These are phyloP conservation scores for Manis pentadactyla DNA, from an alignment of 2,797 vertebrate genomes.

Conservation along the genomic window DNA sequence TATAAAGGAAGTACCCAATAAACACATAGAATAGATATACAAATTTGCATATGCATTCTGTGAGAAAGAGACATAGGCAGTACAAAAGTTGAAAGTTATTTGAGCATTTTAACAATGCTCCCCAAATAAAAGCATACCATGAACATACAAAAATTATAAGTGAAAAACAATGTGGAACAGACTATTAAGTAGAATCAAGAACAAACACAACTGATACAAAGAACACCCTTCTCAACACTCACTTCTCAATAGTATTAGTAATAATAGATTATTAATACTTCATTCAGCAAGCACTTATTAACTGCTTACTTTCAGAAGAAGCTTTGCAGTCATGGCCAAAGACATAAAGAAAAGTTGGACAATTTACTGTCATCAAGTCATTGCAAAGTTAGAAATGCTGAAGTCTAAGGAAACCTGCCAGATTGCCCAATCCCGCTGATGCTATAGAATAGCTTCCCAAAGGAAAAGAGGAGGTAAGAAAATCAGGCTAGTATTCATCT, in stretches of 20 bases:
- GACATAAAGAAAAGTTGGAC: not conserved
- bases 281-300: constrained; percentile 5
- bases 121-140: not conserved
- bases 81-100: not conserved
- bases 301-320: not conserved
- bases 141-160: not conserved
- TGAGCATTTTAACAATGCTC: not conserved
- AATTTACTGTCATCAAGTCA: not conserved
- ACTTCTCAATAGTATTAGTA: too few species aligned
- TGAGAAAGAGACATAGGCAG: not conserved
- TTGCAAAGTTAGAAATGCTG: not conserved
- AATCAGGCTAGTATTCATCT: constrained; percentile 46
- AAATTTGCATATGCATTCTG: not conserved
- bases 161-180: not conserved
- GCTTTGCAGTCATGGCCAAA: not conserved
- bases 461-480: not conserved
- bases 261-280: not conserved
- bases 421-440: not conserved
- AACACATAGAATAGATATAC: not conserved
- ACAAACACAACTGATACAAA: not conserved
- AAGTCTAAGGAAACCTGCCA: not conserved
- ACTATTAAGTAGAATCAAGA: not conserved
- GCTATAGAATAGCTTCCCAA: not conserved
- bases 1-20: not conserved
- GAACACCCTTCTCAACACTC: not conserved